Percentiles rank a stretch among this genome's conserved stretches.
phyloP scores from a whole-genome alignment of 2,888 invertebrate species.

The Minunthozetes semirufus region DNA sequence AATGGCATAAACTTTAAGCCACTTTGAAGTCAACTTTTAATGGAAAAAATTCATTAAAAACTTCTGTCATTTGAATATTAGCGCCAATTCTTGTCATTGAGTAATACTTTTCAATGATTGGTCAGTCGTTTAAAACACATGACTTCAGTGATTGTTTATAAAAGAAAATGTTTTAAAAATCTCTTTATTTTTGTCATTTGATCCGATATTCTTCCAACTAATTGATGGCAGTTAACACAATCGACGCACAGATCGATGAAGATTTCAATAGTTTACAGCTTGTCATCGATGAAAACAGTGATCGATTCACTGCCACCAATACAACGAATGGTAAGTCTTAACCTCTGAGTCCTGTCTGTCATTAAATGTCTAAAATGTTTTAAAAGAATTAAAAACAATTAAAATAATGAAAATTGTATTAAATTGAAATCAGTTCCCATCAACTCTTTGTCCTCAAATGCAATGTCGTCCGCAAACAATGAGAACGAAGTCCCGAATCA shows the following conservation, averaged over 20 bases:
- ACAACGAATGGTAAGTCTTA: not conserved
- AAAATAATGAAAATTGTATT: not conserved
- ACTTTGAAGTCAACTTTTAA: too few species aligned
- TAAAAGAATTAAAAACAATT: too few species aligned
- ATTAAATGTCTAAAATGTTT: too few species aligned
- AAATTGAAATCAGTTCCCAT: not conserved
- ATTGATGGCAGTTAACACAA: not conserved
- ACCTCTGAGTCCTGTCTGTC: not conserved
- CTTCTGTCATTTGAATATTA: not conserved
- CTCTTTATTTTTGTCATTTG: not conserved
- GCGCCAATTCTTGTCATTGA: not conserved
- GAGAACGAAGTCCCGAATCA: constrained; percentile 30
- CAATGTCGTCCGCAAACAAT: not conserved
- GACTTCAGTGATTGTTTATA: not conserved
- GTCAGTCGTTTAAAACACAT: not conserved
- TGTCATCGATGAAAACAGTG: not conserved
- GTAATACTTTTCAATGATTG: not conserved
- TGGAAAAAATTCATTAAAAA: not conserved
- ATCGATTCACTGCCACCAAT: not conserved
- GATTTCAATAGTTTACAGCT: constrained; percentile 12
- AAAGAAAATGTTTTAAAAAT: not conserved
- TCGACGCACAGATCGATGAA: constrained; percentile 5
- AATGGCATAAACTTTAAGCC: too few species aligned
- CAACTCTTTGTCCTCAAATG: not conserved
- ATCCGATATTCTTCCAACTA: not conserved